Base-by-base conservation (phyloP, 2,113 vertebrate genomes). In the Telmatochromis bifrenatus region DNA sequence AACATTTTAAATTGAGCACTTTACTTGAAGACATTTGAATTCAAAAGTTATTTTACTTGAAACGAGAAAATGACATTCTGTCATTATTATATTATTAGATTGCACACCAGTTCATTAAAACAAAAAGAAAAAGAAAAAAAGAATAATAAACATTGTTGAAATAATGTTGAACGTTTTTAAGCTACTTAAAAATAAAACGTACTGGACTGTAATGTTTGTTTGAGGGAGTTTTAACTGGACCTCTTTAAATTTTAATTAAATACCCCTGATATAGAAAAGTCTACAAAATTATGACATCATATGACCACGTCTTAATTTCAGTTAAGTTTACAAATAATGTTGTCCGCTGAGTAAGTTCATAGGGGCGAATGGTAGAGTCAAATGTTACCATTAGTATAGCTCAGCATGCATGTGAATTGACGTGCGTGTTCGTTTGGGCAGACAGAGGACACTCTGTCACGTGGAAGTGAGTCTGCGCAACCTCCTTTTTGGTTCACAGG, bases 361-460 rank as follows among this genome's bases (percentile, higher is more conserved):
- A 49, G 15, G 15, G 23, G 26, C 10, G 4, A n/a, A 77, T 9
- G 39, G 21, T 45, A 47, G 55, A 60, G 26, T 7, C 17, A 82
- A 49, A 28, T 62, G 80, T 58, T 85, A 84, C 84, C 54, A 75
- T 86, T 37, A 58, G 26, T 49, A 75, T 19, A 83, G 45, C 53
- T 62, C 49, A 54, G 68, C 23, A 7, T 54, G 55, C 53, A 84
- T 81, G 55, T 39, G 39, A 56, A 49, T 31, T 81, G 28, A 56
- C 5, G 6, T 83, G 21, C 3, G 4, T 75, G 39, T 75, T 47
- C 9, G 2, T 47, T 28, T 51, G 45, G 62, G 37, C 75, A 81
- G 80, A 68, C 9, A 84, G 56, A 87, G 54, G 81, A 89, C 77
- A 83, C 51, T 68, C 35, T 82, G 81, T 87, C 75, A 86, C 79